phyloP scores from a whole-genome alignment of 2,113 vertebrate species.

The Orthonyx spaldingii region DNA sequence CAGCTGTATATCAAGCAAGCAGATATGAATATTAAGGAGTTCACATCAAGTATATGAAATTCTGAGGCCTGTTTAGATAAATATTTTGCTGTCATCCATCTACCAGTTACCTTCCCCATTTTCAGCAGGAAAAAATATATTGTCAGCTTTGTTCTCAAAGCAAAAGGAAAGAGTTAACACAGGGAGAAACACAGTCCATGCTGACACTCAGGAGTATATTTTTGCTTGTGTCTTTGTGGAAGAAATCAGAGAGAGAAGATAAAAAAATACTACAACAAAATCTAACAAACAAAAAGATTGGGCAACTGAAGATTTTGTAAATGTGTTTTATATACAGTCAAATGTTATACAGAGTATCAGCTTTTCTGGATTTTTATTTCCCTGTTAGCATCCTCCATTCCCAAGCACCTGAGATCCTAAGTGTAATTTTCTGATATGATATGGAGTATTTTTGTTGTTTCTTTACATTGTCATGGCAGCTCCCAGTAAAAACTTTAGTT shows the following conservation, averaged over 20 bases:
- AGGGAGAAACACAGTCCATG: constrained; percentile 8
- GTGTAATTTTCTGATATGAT: background rate
- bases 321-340: background rate
- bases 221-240: background rate
- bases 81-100: constrained; percentile 73
- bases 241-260: background rate
- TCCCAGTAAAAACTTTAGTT: background rate
- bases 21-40: constrained; percentile 78
- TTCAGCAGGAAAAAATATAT: constrained; percentile 77
- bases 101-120: constrained; percentile 74
- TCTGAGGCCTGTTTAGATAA: constrained; percentile 58
- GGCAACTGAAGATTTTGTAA: background rate
- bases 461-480: background rate
- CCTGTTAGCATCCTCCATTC: background rate
- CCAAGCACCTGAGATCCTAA: background rate
- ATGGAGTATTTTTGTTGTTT: background rate
- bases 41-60: constrained; percentile 67
- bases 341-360: background rate
- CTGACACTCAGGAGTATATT: constrained; percentile 72
- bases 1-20: constrained; percentile 75
- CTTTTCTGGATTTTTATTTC: background rate
- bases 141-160: constrained; percentile 79
- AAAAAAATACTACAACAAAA: background rate
- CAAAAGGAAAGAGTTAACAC: constrained; percentile 46
- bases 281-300: background rate